Percentiles rank a stretch among this genome's conserved stretches.
These are phyloP conservation scores for western clawed frog (Xenopus tropicalis) DNA, from an alignment of 2,113 vertebrate species.

Conservation along the genomic window DNA sequence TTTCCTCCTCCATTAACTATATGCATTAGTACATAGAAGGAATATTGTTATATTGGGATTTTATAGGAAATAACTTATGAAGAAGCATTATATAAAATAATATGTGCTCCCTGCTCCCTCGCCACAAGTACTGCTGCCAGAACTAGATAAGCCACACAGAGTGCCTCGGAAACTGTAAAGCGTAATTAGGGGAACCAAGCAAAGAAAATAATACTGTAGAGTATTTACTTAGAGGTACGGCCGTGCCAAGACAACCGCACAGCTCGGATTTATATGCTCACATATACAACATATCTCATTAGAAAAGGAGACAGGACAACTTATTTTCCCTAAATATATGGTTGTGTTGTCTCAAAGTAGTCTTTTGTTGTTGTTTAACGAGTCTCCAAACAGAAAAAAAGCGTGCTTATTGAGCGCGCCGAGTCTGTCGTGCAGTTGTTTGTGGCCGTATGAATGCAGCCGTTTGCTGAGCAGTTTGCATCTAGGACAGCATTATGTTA, in stretches of 20 bases:
- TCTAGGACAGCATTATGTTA: no score
- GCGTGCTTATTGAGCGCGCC: not conserved
- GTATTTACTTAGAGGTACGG: constrained; percentile 60
- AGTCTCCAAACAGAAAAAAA: not conserved
- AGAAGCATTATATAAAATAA: constrained; percentile 2
- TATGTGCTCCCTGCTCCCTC: constrained; percentile 33
- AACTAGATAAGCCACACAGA: constrained; percentile 68
- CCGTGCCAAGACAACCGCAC: constrained; percentile 64
- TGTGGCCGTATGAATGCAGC: not conserved
- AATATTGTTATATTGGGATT: not conserved
- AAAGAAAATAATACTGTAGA: constrained; percentile 68
- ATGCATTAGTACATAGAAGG: not conserved
- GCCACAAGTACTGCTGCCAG: constrained; percentile 57
- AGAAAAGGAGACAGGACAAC: constrained; percentile 60
- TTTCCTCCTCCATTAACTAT: not conserved
- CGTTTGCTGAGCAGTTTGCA: no score
- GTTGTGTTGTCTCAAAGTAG: constrained; percentile 60
- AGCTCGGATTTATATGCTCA: constrained; percentile 61
- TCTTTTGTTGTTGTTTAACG: constrained; percentile 14
- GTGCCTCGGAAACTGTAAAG: constrained; percentile 67
- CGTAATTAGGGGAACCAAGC: constrained; percentile 68
- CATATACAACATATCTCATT: constrained; percentile 66
- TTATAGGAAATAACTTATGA: not conserved
- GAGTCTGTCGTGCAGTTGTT: not conserved
- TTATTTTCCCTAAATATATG: constrained; percentile 62